A percentile compares a stretch with the other conserved stretches of the same genome.
These are phyloP conservation scores for Acomys russatus DNA, from an alignment of 2,797 vertebrate species.

Conservation along the genomic window DNA sequence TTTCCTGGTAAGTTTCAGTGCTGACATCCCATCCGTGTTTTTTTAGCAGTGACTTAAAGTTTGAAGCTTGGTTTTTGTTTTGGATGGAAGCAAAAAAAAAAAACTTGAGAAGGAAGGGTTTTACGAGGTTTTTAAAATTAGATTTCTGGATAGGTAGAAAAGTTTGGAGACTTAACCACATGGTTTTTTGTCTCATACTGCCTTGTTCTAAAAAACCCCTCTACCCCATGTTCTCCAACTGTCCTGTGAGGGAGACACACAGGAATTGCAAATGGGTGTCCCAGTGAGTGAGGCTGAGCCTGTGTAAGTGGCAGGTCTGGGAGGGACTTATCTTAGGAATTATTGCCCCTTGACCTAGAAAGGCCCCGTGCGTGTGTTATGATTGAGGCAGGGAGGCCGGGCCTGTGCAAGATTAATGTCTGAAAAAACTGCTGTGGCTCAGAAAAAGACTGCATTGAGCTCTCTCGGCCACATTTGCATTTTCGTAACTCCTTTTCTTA, in stretches of 20 bases:
- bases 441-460: background rate
- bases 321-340: background rate
- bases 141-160: background rate
- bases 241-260: background rate
- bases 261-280: background rate
- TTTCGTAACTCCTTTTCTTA: background rate
- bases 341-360: constrained; percentile 21
- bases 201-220: constrained; percentile 41
- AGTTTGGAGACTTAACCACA: background rate
- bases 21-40: constrained; percentile 30
- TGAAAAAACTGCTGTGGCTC: constrained; percentile 8
- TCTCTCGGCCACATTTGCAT: constrained; percentile 27
- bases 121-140: background rate
- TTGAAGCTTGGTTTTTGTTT: constrained; percentile 51
- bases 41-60: constrained; percentile 59
- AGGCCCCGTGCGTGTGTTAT: constrained; percentile 8
- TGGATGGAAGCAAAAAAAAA: constrained; percentile 26
- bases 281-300: constrained; percentile 9
- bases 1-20: constrained; percentile 46
- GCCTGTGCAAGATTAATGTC: background rate
- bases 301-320: constrained; percentile 41
- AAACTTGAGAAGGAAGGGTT: background rate
- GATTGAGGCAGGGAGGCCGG: background rate
- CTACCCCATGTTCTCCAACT: background rate
- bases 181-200: constrained; percentile 44